Conservation (phyloP, 2,888 invertebrate species). For the Margaritifera margaritifera region DNA sequence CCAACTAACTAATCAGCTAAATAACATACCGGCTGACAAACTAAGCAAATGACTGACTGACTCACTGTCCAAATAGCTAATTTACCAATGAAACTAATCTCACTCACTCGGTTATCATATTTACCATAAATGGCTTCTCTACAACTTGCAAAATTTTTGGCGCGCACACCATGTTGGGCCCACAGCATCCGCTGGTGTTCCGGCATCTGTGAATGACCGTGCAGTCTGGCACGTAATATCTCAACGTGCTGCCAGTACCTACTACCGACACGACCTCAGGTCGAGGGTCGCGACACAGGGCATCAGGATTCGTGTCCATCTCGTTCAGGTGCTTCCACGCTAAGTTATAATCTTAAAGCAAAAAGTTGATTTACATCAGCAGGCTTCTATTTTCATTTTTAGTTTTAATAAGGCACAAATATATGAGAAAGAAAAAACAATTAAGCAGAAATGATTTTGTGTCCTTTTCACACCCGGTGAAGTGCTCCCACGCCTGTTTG, state of each 20-base stretch:
- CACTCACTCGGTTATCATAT: constrained; percentile 71
- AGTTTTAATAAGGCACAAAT: too few relatives aligned
- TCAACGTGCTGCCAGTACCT: constrained; percentile 81
- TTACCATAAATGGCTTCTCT: constrained; percentile 86
- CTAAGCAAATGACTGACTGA: background rate
- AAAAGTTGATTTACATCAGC: too few relatives aligned
- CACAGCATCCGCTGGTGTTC: constrained; percentile 91
- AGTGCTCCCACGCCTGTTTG: too few relatives aligned
- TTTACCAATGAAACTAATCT: background rate
- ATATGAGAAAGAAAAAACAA: too few relatives aligned
- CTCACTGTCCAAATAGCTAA: too few relatives aligned
- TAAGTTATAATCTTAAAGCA: constrained; percentile 37
- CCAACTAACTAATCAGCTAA: too few relatives aligned
- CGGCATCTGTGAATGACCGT: constrained; percentile 89
- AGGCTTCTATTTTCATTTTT: too few relatives aligned
- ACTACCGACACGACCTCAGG: constrained; percentile 83
- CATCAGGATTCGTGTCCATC: constrained; percentile 42
- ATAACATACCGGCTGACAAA: too few relatives aligned
- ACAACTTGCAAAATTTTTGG: constrained; percentile 80
- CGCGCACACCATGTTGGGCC: constrained; percentile 81
- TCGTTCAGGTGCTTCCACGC: constrained; percentile 51
- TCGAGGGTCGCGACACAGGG: constrained; percentile 80
- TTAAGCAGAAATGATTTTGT: too few relatives aligned
- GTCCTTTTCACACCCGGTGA: too few relatives aligned
- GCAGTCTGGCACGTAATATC: constrained; percentile 87